Evolutionary conservation across 2,888 invertebrate species (phyloP).

Genomic region (Strigamia maritima): DNA sequence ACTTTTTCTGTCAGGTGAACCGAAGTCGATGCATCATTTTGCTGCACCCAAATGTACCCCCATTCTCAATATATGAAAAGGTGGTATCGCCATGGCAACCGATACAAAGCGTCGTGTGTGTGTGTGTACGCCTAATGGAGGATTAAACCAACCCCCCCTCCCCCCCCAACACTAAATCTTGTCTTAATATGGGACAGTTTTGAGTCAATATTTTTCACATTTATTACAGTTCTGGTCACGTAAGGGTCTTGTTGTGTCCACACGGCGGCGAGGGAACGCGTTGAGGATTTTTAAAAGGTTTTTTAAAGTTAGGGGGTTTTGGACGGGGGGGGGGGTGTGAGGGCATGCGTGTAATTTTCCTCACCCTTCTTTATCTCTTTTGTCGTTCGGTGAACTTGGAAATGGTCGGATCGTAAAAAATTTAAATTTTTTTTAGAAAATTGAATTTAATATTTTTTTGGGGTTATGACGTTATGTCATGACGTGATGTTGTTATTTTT

Average conservation of each 20-base stretch:
- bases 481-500: neutral
- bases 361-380: neutral
- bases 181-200: no score
- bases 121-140: neutral
- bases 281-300: neutral
- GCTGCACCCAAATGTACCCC: neutral
- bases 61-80: neutral
- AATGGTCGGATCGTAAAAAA: no score
- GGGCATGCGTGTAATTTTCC: slow-evolving; percentile 19
- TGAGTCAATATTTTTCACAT: neutral
- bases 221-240: neutral
- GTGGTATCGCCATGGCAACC: neutral
- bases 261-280: neutral
- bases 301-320: neutral
- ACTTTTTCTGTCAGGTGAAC: slow-evolving; percentile 4
- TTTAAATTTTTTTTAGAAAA: neutral
- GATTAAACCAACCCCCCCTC: neutral
- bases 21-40: slow-evolving; percentile 6
- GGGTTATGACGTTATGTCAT: neutral
- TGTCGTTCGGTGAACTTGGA: neutral
- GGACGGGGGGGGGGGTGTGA: neutral
- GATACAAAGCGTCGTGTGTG: neutral
- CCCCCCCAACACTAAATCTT: no score
- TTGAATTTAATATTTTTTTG: neutral
- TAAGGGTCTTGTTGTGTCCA: neutral